phyloP scores from a whole-genome alignment of 2,888 invertebrate species.

The Physocephala rufipes region DNA sequence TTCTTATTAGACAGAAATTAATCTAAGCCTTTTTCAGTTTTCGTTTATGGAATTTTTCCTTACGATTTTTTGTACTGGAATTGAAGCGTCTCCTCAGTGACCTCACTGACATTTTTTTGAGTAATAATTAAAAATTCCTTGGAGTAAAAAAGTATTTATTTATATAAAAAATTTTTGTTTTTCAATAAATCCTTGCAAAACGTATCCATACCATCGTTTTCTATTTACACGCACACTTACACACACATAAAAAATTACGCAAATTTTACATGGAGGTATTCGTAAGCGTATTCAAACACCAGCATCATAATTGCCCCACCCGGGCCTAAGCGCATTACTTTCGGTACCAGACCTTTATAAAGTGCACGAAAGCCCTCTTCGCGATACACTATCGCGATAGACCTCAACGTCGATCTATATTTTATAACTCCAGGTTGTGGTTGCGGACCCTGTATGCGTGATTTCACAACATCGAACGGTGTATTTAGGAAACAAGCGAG shows the following conservation, averaged over 20 bases:
- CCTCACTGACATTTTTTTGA: no score
- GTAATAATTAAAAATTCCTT: no score
- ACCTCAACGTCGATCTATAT: constrained; percentile 79
- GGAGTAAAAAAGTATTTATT: constrained; percentile 1
- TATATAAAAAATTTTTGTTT: background rate
- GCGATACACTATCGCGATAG: constrained; percentile 78
- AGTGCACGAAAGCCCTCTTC: constrained; percentile 91
- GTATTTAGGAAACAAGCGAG: constrained; percentile 89
- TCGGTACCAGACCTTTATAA: constrained; percentile 92
- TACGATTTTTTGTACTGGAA: no score
- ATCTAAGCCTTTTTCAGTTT: no score
- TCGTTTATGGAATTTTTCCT: no score
- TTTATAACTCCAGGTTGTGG: constrained; percentile 77
- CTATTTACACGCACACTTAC: no score
- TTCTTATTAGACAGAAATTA: no score
- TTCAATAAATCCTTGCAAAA: background rate
- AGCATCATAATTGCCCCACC: constrained; percentile 96
- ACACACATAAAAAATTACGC: constrained; percentile 40
- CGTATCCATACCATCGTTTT: background rate
- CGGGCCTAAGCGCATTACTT: constrained; percentile 89
- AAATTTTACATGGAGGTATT: constrained; percentile 72
- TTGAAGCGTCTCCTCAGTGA: no score
- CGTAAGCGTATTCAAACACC: constrained; percentile 87
- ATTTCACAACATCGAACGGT: constrained; percentile 96
- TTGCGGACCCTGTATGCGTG: constrained; percentile 93